Conservation (phyloP, 2,113 vertebrate species). For the Canis aureus region DNA sequence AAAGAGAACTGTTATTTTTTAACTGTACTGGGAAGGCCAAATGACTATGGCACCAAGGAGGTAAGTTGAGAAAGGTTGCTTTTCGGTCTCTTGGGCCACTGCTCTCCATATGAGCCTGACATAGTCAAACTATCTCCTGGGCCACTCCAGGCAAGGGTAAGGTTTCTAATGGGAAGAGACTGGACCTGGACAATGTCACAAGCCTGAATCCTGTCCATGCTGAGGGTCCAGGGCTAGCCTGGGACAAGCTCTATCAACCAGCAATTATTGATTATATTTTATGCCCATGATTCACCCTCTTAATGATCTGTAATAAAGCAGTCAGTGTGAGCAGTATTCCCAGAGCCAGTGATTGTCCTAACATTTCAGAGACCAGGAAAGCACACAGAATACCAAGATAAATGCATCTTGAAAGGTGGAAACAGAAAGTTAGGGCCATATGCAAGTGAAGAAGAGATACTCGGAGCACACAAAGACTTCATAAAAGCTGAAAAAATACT, state of each 20-base stretch:
- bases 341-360: neutral
- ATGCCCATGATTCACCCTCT: slow-evolving; percentile 16
- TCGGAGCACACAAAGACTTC: neutral
- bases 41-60: neutral
- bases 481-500: neutral
- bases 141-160: neutral
- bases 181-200: neutral
- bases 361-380: neutral
- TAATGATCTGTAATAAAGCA: slow-evolving; percentile 37
- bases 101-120: neutral
- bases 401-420: neutral
- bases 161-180: neutral
- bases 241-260: neutral
- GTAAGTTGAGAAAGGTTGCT: neutral
- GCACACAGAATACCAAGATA: neutral
- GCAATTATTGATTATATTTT: neutral
- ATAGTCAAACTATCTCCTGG: neutral
- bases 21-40: neutral
- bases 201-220: neutral
- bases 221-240: neutral
- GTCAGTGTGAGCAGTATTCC: neutral
- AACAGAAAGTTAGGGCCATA: neutral
- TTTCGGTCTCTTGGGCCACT: neutral
- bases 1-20: neutral
- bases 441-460: neutral